Conservation (phyloP, 2,888 invertebrate genomes). For the Bedellia somnulentella region DNA sequence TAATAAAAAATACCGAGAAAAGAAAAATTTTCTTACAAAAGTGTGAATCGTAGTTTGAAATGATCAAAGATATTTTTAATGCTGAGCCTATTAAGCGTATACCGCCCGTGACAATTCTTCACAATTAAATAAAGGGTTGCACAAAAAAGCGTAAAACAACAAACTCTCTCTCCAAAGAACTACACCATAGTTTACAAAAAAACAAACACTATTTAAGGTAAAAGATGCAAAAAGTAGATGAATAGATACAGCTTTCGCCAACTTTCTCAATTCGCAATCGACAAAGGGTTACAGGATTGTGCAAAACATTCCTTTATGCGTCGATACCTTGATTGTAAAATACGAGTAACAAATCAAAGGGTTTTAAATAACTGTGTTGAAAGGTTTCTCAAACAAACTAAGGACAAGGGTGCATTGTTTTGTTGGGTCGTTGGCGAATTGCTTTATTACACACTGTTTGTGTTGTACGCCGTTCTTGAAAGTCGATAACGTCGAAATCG, state of each 20-base stretch:
- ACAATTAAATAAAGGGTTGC: slow-evolving; percentile 38
- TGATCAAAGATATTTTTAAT: too few species aligned
- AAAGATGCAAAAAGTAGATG: too few species aligned
- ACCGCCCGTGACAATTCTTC: slow-evolving; percentile 16
- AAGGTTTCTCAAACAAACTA: slow-evolving; percentile 56
- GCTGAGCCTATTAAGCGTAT: too few species aligned
- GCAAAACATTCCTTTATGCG: slow-evolving; percentile 34
- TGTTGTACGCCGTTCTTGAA: slow-evolving; percentile 36
- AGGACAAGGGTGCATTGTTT: slow-evolving; percentile 50
- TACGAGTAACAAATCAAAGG: slow-evolving; percentile 59
- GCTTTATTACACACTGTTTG: slow-evolving; percentile 48
- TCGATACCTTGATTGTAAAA: slow-evolving; percentile 40
- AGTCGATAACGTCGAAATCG: slow-evolving; percentile 48
- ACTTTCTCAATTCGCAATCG: slow-evolving; percentile 20
- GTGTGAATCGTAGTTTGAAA: too few species aligned
- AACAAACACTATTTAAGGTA: slow-evolving; percentile 25
- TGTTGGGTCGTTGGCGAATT: slow-evolving; percentile 51
- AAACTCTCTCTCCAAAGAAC: slow-evolving; percentile 43
- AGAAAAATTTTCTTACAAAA: too few species aligned
- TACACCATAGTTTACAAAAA: slow-evolving; percentile 22
- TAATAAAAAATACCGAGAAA: too few species aligned
- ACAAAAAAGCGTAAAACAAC: slow-evolving; percentile 21
- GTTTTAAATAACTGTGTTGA: slow-evolving; percentile 58
- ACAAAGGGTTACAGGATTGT: slow-evolving; percentile 43
- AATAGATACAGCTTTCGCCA: slow-evolving; percentile 45